Evolutionary conservation across 2,888 invertebrate species (phyloP).

Genomic region (Conchocele bisecta): DNA sequence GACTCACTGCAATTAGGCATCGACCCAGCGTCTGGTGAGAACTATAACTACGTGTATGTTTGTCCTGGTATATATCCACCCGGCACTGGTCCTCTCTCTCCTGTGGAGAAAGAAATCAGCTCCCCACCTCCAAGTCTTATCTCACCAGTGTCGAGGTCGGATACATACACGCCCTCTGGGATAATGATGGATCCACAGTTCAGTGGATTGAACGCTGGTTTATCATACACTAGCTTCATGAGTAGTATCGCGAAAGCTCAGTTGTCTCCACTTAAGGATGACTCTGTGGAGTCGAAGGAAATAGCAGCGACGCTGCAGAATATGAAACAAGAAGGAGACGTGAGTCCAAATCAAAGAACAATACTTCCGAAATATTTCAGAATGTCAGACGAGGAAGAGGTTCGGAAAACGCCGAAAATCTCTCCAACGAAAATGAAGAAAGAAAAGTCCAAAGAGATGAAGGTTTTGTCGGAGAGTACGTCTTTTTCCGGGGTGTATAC

Average conservation of each 20-base stretch:
- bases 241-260: slow-evolving; percentile 4
- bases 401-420: neutral
- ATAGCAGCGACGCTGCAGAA: neutral
- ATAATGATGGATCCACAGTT: too few species aligned
- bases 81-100: slow-evolving; percentile 19
- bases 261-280: slow-evolving; percentile 1
- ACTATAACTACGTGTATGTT: slow-evolving; percentile 52
- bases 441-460: slow-evolving; percentile 66
- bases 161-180: too few species aligned
- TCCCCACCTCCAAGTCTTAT: slow-evolving; percentile 46
- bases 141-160: too few species aligned
- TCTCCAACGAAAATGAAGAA: slow-evolving; percentile 18
- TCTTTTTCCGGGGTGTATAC: slow-evolving; percentile 76
- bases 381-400: slow-evolving; percentile 9
- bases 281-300: neutral
- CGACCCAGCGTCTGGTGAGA: slow-evolving; percentile 29
- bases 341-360: too few species aligned
- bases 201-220: too few species aligned
- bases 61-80: slow-evolving; percentile 49
- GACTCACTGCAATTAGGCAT: slow-evolving; percentile 33
- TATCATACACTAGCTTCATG: slow-evolving; percentile 27
- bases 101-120: slow-evolving; percentile 19
- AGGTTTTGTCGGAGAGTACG: slow-evolving; percentile 73
- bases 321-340: slow-evolving; percentile 10
- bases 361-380: slow-evolving; percentile 16